A percentile compares a stretch with the other conserved stretches of the same genome.
Conservation (phyloP, 30 jellyfish, hydroid and myxozoan species). For the Clytia hemisphaerica region DNA sequence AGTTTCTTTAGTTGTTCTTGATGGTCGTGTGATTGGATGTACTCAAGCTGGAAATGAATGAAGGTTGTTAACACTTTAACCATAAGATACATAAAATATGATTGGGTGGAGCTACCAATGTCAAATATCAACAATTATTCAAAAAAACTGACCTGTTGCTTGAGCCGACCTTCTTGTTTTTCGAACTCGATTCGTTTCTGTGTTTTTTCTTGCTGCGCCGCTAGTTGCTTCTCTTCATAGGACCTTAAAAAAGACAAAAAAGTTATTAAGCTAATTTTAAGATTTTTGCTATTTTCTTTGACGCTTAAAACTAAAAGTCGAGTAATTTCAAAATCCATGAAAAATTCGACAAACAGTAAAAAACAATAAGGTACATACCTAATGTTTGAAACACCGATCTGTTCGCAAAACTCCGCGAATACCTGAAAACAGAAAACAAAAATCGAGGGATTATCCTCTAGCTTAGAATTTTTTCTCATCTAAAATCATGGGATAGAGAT, state of each 20-base stretch:
- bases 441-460: background rate
- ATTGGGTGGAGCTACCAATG: background rate
- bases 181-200: conserved; percentile 62
- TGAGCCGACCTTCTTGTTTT: conserved; percentile 64
- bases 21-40: conserved; percentile 66
- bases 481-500: too few relatives aligned
- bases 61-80: background rate
- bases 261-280: too few relatives aligned
- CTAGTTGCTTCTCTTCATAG: conserved; percentile 84
- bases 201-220: conserved; percentile 79
- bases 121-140: too few relatives aligned
- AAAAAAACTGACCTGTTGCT: conserved; percentile 54
- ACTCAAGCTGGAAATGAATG: conserved; percentile 51
- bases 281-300: too few relatives aligned
- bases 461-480: background rate
- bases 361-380: too few relatives aligned
- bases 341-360: too few relatives aligned
- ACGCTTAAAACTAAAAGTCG: too few relatives aligned
- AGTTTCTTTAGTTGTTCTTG: conserved; percentile 74
- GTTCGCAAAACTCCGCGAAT: conserved; percentile 67
- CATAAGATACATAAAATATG: background rate
- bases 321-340: too few relatives aligned
- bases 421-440: conserved; percentile 29
- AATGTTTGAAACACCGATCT: conserved; percentile 79
- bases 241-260: conserved; percentile 31